Base-by-base conservation (phyloP, 2,113 vertebrate genomes). In the Istiophorus platypterus region DNA sequence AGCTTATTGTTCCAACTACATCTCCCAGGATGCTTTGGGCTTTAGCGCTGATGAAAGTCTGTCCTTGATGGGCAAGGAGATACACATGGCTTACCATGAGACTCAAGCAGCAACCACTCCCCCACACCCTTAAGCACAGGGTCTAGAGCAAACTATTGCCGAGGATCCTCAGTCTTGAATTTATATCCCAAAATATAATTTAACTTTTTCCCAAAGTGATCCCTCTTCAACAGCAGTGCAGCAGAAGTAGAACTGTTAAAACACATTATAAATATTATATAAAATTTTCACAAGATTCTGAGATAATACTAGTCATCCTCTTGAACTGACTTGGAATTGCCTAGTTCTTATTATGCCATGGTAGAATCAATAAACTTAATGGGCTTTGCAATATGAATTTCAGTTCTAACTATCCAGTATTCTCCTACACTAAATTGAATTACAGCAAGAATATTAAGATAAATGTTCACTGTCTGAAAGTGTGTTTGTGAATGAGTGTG, bases 11-110 rank as follows among this genome's bases (percentile, higher is more conserved):
- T 74, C 20, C 2, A 61, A 85, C 84, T 85, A 85, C 84, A 86
- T 76, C 66, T 87, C 85, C 86, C 87, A 89, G 69, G 5, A 78
- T 86, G 58, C 87, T 89, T 70, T 76, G 52, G 73, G 86, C 72
- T 69, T 66, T 54, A 18, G 49, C 41, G 1, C 34, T 71, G 70
- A 63, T 65, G 47, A 76, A 58, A 80, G 49, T 17, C 15, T 66
- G 77, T 58, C 78, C 76, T 72, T 84, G 59, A 82, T 72, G 52
- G 41, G 49, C 8, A 65, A 52, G 57, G 71, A 58, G 63, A 76
- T 26, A 45, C 68, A 45, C 69, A 57, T 4, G 58, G 71, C 24
- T 64, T 37, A n/a, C 26, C 62, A 72, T 45, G 51, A 61, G 67
- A 84, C 18, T 54, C 27, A 13, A 70, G 49, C 42, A n/a, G 8